Conservation (phyloP, 2,797 vertebrate species). For the Enteromius mattozi region DNA sequence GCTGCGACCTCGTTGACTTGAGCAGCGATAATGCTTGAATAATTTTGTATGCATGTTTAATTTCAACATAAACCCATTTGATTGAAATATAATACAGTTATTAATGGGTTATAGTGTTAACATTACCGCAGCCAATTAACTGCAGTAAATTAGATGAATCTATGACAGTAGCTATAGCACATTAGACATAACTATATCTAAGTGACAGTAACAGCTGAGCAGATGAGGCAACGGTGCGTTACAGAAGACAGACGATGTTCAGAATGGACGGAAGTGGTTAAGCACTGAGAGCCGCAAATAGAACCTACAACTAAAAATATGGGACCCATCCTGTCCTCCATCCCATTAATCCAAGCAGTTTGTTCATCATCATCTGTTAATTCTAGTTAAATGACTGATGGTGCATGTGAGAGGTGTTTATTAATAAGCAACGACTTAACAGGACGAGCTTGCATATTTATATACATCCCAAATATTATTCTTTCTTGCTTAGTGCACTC, state of each 20-base stretch:
- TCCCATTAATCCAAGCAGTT: background rate
- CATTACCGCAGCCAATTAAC: background rate
- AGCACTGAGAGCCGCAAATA: slow-evolving; percentile 38
- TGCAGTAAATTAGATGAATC: background rate
- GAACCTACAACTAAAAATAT: slow-evolving; percentile 49
- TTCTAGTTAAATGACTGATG: background rate
- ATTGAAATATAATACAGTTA: background rate
- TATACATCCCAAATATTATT: background rate
- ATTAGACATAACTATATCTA: background rate
- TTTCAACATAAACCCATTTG: background rate
- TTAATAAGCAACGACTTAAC: background rate
- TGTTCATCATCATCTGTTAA: slow-evolving; percentile 10
- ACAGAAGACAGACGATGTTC: background rate
- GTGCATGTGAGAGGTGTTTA: background rate
- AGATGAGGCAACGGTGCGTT: background rate
- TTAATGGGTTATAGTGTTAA: background rate
- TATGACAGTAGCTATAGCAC: background rate
- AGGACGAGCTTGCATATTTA: background rate
- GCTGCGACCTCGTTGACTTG: background rate
- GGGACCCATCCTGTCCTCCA: background rate
- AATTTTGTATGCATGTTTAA: background rate
- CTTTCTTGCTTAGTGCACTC: background rate
- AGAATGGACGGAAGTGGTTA: slow-evolving; percentile 37
- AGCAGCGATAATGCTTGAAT: background rate
- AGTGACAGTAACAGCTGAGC: slow-evolving; percentile 56